A percentile compares a stretch with the other conserved stretches of the same genome.
phyloP scores from a whole-genome alignment of 2,888 invertebrate genomes.

The Dexiosoma caninum region DNA sequence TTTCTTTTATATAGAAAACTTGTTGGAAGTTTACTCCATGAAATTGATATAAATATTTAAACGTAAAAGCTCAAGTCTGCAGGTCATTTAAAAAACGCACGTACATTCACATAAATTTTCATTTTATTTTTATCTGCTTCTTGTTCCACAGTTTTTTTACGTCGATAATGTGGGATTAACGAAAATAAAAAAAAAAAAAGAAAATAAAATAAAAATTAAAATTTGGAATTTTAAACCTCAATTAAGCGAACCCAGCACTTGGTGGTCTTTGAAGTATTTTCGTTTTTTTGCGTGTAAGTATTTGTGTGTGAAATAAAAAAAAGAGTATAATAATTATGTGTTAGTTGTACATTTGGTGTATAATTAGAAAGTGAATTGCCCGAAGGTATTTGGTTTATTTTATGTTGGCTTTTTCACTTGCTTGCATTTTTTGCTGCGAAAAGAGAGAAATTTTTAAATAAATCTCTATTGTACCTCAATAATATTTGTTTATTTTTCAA shows the following conservation, averaged over 20 bases:
- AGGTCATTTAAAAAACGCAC: neutral
- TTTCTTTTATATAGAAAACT: too few species aligned
- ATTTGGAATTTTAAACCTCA: neutral
- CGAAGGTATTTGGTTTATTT: constrained; percentile 50
- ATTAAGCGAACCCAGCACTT: neutral
- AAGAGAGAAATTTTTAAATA: neutral
- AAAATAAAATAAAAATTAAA: neutral
- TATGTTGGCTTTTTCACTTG: neutral
- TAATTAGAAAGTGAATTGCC: constrained; percentile 64
- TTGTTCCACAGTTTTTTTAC: too few species aligned
- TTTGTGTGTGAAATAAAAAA: neutral
- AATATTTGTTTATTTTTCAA: too few species aligned
- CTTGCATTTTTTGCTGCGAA: neutral
- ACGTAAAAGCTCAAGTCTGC: neutral
- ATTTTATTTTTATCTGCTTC: neutral
- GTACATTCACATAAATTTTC: neutral
- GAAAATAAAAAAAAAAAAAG: neutral
- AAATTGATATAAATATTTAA: neutral
- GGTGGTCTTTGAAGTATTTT: neutral
- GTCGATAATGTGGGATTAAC: neutral
- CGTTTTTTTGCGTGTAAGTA: neutral
- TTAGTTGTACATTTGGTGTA: constrained; percentile 42
- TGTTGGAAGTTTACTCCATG: neutral
- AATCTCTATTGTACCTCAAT: too few species aligned
- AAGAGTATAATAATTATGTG: constrained; percentile 45